Base-by-base conservation (phyloP, 2,888 invertebrate species). In the Sarcophaga caerulescens region DNA sequence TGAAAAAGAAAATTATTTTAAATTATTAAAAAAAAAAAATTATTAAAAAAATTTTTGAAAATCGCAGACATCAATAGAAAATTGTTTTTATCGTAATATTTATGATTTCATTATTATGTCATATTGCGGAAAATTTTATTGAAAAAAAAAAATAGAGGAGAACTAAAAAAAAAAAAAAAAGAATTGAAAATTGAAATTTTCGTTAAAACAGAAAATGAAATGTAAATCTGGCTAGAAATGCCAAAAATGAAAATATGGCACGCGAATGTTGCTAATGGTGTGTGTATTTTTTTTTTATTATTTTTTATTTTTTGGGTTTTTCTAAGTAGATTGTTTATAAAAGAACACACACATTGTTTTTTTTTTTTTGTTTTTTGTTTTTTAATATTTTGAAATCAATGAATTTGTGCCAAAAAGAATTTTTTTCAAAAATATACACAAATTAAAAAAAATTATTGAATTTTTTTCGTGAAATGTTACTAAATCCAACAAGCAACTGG, bases 261-360 rank as follows among this genome's bases (percentile, higher is more conserved):
- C 85, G 85, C 85, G 85, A 85, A 77, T 80, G 73, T 73, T 85
- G 12, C 14, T 52, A 12, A 52, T 52, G 47, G 14, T 52, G 52
- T 52, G 17, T 52, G 14, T 52, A 14, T 1, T 14, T 47, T 47
- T 47, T 47, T 47, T 14, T 47, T 85, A 62, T 45, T 65, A 52
- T 75, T 70, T 78, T 65, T 66, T 47, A 14, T 57, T 19, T 63
- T 25, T 17, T 68, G 2, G 25, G 25, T 45, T 57, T 65, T 65
- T 21, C 47, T n/a, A 35, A 21, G 45, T 19, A 23, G 44, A 60
- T 25, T 66, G 74, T 45, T 44, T 65, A 57, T 66, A 23, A 66
- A 11, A 47, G 17, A 12, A 19, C 47, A 62, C 68, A 74, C 68
- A 68, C 45, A 59, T 62, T n/a, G 57, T 25, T 47, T 57, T 66